phyloP scores from a whole-genome alignment of 2,888 invertebrate species.

The Melolontha melolontha region DNA sequence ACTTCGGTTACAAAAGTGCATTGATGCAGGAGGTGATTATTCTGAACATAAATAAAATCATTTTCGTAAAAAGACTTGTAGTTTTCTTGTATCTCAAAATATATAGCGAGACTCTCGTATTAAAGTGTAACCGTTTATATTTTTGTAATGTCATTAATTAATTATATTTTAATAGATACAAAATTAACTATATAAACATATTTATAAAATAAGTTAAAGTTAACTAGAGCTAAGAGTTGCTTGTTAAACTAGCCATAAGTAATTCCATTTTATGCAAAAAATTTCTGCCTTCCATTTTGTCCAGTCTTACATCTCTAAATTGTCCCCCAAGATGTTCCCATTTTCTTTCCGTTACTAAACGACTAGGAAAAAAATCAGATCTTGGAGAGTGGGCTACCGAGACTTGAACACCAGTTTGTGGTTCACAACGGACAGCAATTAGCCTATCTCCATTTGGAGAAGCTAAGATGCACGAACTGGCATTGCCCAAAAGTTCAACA shows the following conservation, averaged over 20 bases:
- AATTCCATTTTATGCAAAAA: constrained; percentile 97
- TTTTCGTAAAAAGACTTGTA: no score
- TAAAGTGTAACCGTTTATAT: no score
- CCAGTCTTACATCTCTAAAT: constrained; percentile 90
- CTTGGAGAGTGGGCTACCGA: constrained; percentile 90
- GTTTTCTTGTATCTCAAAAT: no score
- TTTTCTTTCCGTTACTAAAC: constrained; percentile 88
- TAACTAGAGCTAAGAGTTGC: constrained; percentile 69
- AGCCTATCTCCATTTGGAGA: constrained; percentile 89
- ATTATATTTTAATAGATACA: no score
- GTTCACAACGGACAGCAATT: constrained; percentile 92
- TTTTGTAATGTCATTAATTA: no score
- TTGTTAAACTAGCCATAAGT: constrained; percentile 90
- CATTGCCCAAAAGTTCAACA: constrained; percentile 92
- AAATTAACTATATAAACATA: no score
- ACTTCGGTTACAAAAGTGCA: no score
- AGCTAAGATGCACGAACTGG: constrained; percentile 89
- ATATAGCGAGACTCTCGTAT: no score
- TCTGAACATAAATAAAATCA: no score
- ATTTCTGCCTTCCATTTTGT: constrained; percentile 96
- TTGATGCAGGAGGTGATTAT: no score
- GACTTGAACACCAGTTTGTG: constrained; percentile 88
- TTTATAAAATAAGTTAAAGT: constrained; percentile 5
- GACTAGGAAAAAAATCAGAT: constrained; percentile 88
- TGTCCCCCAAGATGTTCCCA: constrained; percentile 96